Conservation (phyloP, 2,797 vertebrate genomes). For the Sebastes diaconus region DNA sequence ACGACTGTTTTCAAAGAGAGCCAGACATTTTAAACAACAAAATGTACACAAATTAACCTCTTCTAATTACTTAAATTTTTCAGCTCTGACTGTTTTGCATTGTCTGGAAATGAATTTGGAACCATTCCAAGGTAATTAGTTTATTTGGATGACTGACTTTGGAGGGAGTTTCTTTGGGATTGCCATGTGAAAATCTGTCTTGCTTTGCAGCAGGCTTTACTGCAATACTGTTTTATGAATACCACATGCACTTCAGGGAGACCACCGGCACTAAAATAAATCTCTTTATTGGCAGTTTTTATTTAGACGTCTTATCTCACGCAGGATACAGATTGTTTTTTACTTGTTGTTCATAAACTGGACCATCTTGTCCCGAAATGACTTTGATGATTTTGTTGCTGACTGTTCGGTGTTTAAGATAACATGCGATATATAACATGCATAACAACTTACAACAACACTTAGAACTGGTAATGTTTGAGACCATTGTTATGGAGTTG, state of each 20-base stretch:
- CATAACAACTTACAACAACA: not conserved
- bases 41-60: slow-evolving; percentile 10
- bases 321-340: not conserved
- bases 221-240: not conserved
- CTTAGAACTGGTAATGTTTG: no score
- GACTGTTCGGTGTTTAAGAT: not conserved
- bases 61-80: slow-evolving; percentile 2
- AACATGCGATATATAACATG: not conserved
- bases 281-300: not conserved
- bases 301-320: not conserved
- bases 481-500: no score
- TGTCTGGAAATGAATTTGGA: slow-evolving; percentile 35
- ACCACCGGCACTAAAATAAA: slow-evolving; percentile 7
- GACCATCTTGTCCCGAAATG: not conserved
- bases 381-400: not conserved
- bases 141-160: slow-evolving; percentile 28
- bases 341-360: not conserved
- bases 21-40: slow-evolving; percentile 2
- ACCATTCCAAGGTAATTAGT: slow-evolving; percentile 49
- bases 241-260: slow-evolving; percentile 1
- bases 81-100: slow-evolving; percentile 19
- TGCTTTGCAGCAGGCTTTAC: not conserved
- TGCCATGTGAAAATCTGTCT: slow-evolving; percentile 1
- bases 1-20: not conserved
- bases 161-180: slow-evolving; percentile 28